Conservation (phyloP, 2,797 vertebrate genomes). For the Mormyrus proboscirostris region DNA sequence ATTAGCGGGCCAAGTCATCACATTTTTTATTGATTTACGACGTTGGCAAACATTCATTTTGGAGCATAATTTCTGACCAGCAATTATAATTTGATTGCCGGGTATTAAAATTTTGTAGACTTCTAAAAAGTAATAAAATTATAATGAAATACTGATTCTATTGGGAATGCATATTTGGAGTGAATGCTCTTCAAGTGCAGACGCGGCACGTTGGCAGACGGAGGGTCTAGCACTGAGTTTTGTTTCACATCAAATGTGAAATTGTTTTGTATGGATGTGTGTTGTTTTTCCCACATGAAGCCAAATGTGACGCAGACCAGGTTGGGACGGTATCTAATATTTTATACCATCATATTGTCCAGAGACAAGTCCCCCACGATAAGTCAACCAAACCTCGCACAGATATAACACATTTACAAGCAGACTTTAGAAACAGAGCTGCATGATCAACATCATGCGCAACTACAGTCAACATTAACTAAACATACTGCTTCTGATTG, state of each 20-base stretch:
- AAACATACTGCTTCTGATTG: neutral
- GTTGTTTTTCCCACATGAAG: neutral
- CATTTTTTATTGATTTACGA: conserved; percentile 18
- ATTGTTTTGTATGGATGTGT: neutral
- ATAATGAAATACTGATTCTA: conserved; percentile 10
- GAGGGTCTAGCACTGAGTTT: neutral
- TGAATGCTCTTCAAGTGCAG: neutral
- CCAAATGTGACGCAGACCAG: neutral
- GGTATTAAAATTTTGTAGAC: conserved; percentile 11
- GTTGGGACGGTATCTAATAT: neutral
- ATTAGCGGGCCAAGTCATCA: conserved; percentile 5
- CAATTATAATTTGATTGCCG: conserved; percentile 15
- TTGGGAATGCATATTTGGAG: neutral
- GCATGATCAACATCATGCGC: neutral
- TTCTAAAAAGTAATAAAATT: conserved; percentile 18
- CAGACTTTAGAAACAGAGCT: too few relatives aligned
- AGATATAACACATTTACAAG: too few relatives aligned
- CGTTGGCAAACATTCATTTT: conserved; percentile 20
- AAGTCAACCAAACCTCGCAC: neutral
- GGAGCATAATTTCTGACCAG: conserved; percentile 8
- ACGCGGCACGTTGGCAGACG: neutral
- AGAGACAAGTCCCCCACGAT: neutral
- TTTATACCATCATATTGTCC: neutral
- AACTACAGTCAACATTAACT: neutral
- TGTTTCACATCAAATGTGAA: neutral